phyloP scores from a whole-genome alignment of 2,113 vertebrate genomes.

The Anoura caudifer region DNA sequence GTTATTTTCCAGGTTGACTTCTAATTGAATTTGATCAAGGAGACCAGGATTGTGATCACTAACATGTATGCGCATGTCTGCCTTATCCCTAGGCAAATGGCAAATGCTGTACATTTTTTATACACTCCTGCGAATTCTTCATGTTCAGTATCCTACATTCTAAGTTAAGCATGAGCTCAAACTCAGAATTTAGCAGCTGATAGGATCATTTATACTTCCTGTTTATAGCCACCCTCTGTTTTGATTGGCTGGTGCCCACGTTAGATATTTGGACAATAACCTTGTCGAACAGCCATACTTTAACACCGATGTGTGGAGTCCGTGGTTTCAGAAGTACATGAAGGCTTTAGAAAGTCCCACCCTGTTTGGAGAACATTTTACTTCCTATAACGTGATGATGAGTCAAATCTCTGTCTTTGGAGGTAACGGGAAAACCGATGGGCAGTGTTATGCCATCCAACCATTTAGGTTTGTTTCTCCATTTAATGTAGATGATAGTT shows the following conservation, averaged over 20 bases:
- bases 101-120: background rate
- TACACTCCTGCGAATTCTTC: background rate
- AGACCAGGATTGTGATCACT: background rate
- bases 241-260: background rate
- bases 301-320: background rate
- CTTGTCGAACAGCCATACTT: background rate
- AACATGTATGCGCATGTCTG: background rate
- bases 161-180: background rate
- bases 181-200: background rate
- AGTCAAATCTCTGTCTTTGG: background rate
- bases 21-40: slow-evolving; percentile 2
- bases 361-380: background rate
- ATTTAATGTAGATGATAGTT: background rate
- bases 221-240: background rate
- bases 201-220: background rate
- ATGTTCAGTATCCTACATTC: background rate
- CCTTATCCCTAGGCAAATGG: background rate
- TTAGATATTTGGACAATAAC: slow-evolving; percentile 1
- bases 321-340: background rate
- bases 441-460: background rate
- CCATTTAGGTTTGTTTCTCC: background rate
- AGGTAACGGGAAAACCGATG: background rate
- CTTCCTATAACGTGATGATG: background rate
- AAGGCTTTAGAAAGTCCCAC: background rate
- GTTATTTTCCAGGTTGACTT: slow-evolving; percentile 48